Conservation (phyloP, 1,140 invertebrate genomes). For the Melitaea cinxia region DNA sequence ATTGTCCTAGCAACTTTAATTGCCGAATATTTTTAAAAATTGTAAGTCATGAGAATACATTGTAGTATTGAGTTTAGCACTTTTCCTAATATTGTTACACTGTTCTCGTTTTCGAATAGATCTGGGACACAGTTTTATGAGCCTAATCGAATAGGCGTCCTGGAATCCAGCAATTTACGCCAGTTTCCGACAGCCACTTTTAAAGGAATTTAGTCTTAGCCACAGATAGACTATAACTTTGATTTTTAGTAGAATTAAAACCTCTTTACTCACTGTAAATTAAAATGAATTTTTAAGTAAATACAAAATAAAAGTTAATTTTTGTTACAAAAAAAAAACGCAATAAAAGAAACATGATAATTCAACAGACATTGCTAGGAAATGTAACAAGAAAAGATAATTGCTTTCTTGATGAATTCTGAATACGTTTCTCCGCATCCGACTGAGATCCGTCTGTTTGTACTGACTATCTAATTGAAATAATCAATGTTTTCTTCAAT, state of each 20-base stretch:
- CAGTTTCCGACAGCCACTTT: not conserved
- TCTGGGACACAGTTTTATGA: not conserved
- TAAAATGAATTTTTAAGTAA: not conserved
- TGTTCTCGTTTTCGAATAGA: not conserved
- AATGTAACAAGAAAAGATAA: slow-evolving; percentile 60
- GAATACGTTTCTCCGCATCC: slow-evolving; percentile 45
- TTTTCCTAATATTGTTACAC: too few relatives aligned
- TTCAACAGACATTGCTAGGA: slow-evolving; percentile 35
- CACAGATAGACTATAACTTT: not conserved
- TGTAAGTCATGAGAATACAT: too few relatives aligned
- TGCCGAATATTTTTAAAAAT: too few relatives aligned
- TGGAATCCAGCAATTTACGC: slow-evolving; percentile 11
- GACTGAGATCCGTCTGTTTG: slow-evolving; percentile 43
- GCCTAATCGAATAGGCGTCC: not conserved
- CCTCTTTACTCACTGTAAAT: not conserved
- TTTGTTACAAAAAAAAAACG: not conserved
- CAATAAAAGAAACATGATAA: slow-evolving; percentile 41
- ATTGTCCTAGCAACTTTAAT: too few relatives aligned
- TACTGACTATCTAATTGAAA: slow-evolving; percentile 36
- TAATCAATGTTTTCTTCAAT: slow-evolving; percentile 31
- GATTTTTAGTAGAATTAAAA: not conserved
- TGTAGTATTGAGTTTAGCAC: too few relatives aligned
- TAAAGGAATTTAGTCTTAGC: slow-evolving; percentile 6
- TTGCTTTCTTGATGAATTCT: slow-evolving; percentile 70
- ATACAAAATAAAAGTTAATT: not conserved